Evolutionary conservation across 2,113 vertebrate species (phyloP).

Genomic region (Tichodroma muraria): DNA sequence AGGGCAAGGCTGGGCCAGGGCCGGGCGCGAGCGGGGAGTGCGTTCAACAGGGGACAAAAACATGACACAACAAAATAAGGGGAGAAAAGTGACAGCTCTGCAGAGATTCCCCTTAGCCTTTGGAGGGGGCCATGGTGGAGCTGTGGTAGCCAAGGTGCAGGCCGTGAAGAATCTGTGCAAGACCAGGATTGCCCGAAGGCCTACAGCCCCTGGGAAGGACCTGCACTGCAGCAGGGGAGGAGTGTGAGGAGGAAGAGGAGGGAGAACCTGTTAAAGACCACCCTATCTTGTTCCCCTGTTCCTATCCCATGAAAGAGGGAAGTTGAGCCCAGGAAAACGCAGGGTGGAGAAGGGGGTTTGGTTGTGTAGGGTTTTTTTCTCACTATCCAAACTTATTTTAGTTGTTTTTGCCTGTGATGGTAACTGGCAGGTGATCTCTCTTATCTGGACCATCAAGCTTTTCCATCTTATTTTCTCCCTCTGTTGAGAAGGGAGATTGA

Average conservation of each 20-base stretch:
- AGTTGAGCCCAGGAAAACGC: background rate
- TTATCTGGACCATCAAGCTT: background rate
- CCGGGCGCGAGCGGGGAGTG: rapidly evolving
- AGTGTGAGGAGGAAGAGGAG: background rate
- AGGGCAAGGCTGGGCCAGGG: background rate
- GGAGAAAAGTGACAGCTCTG: background rate
- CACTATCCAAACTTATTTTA: background rate
- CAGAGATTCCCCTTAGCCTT: background rate
- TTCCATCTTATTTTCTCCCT: background rate
- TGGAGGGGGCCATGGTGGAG: background rate
- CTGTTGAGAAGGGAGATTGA: background rate
- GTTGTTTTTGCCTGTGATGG: background rate
- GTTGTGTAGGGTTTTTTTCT: background rate
- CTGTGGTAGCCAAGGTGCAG: background rate
- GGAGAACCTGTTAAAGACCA: background rate
- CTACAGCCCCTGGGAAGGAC: background rate
- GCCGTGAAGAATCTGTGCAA: background rate
- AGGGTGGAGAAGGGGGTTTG: background rate
- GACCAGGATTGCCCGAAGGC: background rate
- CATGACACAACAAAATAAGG: background rate
- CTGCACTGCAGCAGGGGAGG: background rate
- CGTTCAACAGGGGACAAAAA: background rate
- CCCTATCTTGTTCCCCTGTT: background rate
- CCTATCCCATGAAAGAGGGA: background rate
- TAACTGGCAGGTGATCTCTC: background rate